Evolutionary conservation across 2,888 invertebrate species (phyloP).

Genomic region (Gymnosoma rotundatum): DNA sequence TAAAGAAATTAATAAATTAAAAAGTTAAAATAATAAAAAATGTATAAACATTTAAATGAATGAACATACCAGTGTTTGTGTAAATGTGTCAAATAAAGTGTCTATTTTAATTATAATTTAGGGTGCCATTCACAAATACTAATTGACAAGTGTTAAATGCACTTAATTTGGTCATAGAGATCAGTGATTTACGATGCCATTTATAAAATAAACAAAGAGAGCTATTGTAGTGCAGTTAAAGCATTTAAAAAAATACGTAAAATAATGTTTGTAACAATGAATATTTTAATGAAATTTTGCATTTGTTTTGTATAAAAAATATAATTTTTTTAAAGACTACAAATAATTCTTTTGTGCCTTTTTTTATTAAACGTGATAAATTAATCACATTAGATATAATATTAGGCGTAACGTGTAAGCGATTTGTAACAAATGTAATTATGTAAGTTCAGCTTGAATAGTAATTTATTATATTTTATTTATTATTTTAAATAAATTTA

Average conservation of each 20-base stretch:
- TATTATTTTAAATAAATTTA: no score
- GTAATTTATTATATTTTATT: no score
- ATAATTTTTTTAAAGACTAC: background rate
- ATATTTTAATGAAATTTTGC: no score
- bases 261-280: background rate
- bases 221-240: no score
- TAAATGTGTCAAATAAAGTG: constrained; percentile 39
- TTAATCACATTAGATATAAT: no score
- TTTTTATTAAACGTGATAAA: no score
- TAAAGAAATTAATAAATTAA: constrained; percentile 69
- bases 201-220: constrained; percentile 29
- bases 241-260: constrained; percentile 3
- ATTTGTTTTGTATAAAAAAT: background rate
- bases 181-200: constrained; percentile 50
- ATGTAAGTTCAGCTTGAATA: no score
- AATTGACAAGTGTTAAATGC: constrained; percentile 58
- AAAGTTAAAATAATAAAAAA: constrained; percentile 53
- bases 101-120: constrained; percentile 59
- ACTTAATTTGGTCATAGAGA: constrained; percentile 49
- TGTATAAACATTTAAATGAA: background rate
- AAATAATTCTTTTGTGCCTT: no score
- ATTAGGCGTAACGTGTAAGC: no score
- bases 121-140: constrained; percentile 36
- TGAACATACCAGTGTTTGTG: background rate
- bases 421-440: no score